Evolutionary conservation across 1,140 invertebrate genomes (phyloP).

Genomic region (Venustaconcha ellipsiformis): DNA sequence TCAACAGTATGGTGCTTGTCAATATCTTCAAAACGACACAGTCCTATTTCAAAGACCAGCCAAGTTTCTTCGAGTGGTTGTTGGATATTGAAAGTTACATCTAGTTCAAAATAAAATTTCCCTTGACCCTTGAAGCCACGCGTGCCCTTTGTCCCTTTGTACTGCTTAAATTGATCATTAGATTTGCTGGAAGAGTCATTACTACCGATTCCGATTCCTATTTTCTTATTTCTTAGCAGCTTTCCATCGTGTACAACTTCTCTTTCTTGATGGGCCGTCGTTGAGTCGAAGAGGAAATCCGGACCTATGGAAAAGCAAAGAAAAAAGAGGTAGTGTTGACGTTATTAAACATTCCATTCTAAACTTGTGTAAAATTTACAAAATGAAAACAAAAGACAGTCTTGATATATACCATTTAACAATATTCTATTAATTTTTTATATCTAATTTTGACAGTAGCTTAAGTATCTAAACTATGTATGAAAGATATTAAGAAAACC

Average conservation of each 20-base stretch:
- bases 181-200: constrained; percentile 7
- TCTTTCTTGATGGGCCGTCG: constrained; percentile 36
- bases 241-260: constrained; percentile 39
- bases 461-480: too few relatives aligned
- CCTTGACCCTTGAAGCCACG: constrained; percentile 37
- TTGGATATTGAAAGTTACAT: constrained; percentile 41
- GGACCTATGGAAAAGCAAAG: constrained; percentile 11
- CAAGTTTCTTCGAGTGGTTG: constrained; percentile 48
- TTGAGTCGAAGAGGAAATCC: constrained; percentile 25
- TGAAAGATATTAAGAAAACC: too few relatives aligned
- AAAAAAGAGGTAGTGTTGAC: neutral
- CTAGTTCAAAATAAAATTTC: constrained; percentile 44
- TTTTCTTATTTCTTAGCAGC: constrained; percentile 39
- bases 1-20: constrained; percentile 49
- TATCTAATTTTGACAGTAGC: too few relatives aligned
- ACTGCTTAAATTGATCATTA: constrained; percentile 37
- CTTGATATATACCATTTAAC: too few relatives aligned
- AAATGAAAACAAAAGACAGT: neutral
- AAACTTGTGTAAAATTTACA: neutral
- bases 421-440: too few relatives aligned
- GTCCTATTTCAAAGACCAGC: constrained; percentile 46
- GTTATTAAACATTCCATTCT: neutral
- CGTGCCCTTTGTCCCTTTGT: constrained; percentile 44
- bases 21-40: constrained; percentile 42
- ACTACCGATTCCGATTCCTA: constrained; percentile 25